Conservation (phyloP, 2,888 invertebrate genomes). For the Lasioglossum figueresi region DNA sequence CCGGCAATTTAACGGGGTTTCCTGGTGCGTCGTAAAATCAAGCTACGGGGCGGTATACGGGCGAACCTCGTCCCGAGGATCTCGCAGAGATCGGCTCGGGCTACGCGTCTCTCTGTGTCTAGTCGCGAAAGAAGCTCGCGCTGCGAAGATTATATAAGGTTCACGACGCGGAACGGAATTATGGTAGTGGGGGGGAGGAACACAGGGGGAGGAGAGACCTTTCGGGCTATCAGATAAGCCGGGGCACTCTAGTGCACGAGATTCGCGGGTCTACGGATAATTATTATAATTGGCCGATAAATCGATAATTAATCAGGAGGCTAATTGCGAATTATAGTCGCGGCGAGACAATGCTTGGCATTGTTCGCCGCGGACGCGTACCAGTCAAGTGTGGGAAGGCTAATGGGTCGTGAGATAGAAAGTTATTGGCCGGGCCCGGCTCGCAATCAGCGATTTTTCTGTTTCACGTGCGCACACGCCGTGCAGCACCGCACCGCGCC, state of each 20-base stretch:
- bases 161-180: constrained; percentile 29
- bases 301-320: constrained; percentile 82
- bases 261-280: constrained; percentile 66
- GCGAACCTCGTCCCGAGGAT: constrained; percentile 13
- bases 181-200: background rate
- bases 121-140: constrained; percentile 40
- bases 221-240: constrained; percentile 63
- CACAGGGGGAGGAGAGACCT: constrained; percentile 35
- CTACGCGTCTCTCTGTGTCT: constrained; percentile 15
- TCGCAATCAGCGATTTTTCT: constrained; percentile 48
- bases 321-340: constrained; percentile 81
- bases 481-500: no score
- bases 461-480: background rate
- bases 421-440: constrained; percentile 70
- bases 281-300: constrained; percentile 82
- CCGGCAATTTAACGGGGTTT: constrained; percentile 30
- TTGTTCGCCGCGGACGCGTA: constrained; percentile 71
- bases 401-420: constrained; percentile 76
- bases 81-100: constrained; percentile 12
- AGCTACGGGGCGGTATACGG: constrained; percentile 31
- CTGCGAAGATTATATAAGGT: constrained; percentile 33
- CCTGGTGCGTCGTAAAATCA: constrained; percentile 51
- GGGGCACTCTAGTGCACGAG: constrained; percentile 56
- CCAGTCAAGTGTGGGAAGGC: constrained; percentile 79
- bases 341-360: constrained; percentile 77